phyloP scores from a whole-genome alignment of 2,888 invertebrate genomes.

The Brassicogethes aeneus region DNA sequence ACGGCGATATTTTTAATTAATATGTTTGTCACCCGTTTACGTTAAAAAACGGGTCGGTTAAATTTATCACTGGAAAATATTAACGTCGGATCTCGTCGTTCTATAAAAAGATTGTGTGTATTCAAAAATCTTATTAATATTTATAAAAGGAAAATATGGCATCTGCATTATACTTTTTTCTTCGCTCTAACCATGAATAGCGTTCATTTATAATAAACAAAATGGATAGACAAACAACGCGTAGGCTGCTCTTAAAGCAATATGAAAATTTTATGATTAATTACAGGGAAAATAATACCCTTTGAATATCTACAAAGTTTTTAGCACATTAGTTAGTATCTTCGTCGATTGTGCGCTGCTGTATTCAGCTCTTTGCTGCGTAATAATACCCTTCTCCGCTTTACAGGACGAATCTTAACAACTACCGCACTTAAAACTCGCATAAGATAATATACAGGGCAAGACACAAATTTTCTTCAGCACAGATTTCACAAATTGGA shows the following conservation, averaged over 20 bases:
- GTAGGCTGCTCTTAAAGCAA: slow-evolving; percentile 1
- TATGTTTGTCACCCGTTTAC: no score
- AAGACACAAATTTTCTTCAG: no score
- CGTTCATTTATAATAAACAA: slow-evolving; percentile 1
- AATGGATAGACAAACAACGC: background rate
- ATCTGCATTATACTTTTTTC: slow-evolving; percentile 1
- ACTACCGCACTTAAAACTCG: no score
- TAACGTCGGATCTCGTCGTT: background rate
- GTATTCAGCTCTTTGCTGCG: background rate
- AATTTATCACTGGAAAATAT: background rate
- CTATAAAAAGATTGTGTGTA: background rate
- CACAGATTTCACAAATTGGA: no score
- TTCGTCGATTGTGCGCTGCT: background rate
- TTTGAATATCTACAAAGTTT: background rate
- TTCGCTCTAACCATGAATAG: background rate
- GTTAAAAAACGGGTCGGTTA: background rate
- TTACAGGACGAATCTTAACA: no score
- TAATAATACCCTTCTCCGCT: no score
- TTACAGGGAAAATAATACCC: background rate
- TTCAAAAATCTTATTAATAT: background rate
- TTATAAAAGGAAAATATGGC: slow-evolving; percentile 1
- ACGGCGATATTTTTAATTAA: background rate
- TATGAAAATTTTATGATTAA: background rate
- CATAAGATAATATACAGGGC: no score
- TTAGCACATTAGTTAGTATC: slow-evolving; percentile 1